Conservation (phyloP, 2,797 vertebrate species). For the Neosilurus mollespiculum region DNA sequence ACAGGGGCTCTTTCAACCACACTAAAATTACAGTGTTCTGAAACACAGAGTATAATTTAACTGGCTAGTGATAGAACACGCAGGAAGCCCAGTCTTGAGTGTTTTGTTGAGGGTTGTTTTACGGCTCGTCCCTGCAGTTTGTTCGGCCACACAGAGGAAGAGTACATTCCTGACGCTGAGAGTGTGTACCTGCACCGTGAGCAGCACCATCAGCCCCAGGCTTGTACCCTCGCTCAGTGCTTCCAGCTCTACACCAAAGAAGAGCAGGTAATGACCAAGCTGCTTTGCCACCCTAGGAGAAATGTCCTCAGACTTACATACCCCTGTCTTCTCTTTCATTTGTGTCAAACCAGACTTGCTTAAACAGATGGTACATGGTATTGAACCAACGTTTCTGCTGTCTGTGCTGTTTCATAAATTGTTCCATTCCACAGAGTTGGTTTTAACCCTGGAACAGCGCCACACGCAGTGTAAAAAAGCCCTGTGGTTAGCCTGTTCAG, state of each 20-base stretch:
- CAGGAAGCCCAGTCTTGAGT: not conserved
- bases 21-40: not conserved
- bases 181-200: slow-evolving; percentile 93
- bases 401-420: slow-evolving; percentile 59
- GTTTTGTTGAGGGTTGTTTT: slow-evolving; percentile 28
- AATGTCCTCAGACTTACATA: not conserved
- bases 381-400: slow-evolving; percentile 55
- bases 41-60: not conserved
- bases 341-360: slow-evolving; percentile 13
- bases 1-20: not conserved
- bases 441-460: slow-evolving; percentile 37
- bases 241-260: slow-evolving; percentile 99
- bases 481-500: slow-evolving; percentile 59
- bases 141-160: slow-evolving; percentile 92
- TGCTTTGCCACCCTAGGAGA: not conserved
- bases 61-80: not conserved
- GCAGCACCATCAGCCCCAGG: slow-evolving; percentile 94
- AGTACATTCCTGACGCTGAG: slow-evolving; percentile 95
- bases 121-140: slow-evolving; percentile 72
- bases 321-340: not conserved
- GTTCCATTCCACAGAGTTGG: slow-evolving; percentile 43
- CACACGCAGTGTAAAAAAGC: slow-evolving; percentile 49
- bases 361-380: slow-evolving; percentile 27
- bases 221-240: slow-evolving; percentile 95
- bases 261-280: slow-evolving; percentile 83